A percentile compares a stretch with the other conserved stretches of the same genome.
Conservation (phyloP, 2,797 vertebrate genomes). For the Oreortyx pictus region DNA sequence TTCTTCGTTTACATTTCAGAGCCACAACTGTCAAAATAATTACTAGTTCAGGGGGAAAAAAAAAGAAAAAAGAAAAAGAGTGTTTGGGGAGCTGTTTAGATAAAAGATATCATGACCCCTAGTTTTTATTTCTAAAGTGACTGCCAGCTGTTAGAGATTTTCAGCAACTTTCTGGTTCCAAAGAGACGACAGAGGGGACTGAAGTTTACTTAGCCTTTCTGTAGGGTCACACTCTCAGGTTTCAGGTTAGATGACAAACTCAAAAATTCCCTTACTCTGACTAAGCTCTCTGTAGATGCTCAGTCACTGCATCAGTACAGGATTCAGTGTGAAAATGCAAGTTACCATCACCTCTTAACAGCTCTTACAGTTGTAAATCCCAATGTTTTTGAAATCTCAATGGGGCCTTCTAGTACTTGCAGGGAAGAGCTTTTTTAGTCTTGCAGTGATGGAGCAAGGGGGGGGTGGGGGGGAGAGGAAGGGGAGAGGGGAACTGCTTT, state of each 20-base stretch:
- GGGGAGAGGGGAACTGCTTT: not conserved
- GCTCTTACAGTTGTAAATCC: accelerated
- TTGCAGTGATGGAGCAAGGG: no score
- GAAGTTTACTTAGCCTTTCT: not conserved
- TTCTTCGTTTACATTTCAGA: constrained; percentile 11
- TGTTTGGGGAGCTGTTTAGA: not conserved
- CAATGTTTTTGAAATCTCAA: not conserved
- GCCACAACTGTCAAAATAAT: constrained; percentile 30
- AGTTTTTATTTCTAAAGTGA: not conserved
- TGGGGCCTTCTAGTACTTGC: not conserved
- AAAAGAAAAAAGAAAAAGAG: not conserved
- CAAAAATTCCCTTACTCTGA: not conserved
- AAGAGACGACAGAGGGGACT: not conserved
- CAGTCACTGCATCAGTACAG: not conserved
- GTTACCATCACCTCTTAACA: not conserved
- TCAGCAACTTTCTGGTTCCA: not conserved
- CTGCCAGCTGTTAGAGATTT: constrained; percentile 1
- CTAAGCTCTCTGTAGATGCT: not conserved
- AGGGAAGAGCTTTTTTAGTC: not conserved
- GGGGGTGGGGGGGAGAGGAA: no score
- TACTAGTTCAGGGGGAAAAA: not conserved
- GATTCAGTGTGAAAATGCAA: not conserved
- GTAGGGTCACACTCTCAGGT: not conserved
- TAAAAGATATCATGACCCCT: not conserved
- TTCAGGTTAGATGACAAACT: not conserved